These are phyloP conservation scores for Heliconius melpomene DNA, from an alignment of 1,140 invertebrate genomes.

Conservation along the genomic window DNA sequence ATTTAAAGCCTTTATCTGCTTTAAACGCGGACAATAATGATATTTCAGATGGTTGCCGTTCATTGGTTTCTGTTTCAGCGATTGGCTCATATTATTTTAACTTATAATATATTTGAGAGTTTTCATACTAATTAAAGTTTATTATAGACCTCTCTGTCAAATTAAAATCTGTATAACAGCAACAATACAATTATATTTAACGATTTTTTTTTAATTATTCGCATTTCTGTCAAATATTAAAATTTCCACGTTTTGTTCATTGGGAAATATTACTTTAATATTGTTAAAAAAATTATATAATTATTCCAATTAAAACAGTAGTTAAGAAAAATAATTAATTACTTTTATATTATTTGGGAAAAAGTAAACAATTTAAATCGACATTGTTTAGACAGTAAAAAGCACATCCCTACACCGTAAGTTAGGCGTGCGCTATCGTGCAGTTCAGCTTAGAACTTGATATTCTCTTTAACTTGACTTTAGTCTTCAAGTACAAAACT, in stretches of 20 bases:
- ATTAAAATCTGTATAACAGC: background rate
- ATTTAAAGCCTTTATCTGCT: constrained; percentile 72
- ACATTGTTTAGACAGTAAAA: background rate
- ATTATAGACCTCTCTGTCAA: background rate
- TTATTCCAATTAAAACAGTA: too few species aligned
- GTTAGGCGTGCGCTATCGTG: constrained; percentile 51
- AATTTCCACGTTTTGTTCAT: too few species aligned
- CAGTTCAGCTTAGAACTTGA: constrained; percentile 36
- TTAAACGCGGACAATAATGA: constrained; percentile 70
- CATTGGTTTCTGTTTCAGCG: constrained; percentile 48
- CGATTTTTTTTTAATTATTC: too few species aligned
- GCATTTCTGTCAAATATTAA: too few species aligned
- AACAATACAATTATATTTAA: background rate
- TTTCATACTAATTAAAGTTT: background rate
- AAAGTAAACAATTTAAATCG: background rate
- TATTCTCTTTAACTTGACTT: constrained; percentile 27
- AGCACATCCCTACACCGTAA: constrained; percentile 34
- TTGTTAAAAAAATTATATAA: too few species aligned
- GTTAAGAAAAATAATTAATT: too few species aligned
- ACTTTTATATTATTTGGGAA: too few species aligned
- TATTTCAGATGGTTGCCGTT: constrained; percentile 63
- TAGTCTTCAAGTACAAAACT: constrained; percentile 4
- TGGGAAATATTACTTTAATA: too few species aligned
- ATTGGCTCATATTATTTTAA: background rate
- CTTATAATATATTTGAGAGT: background rate